Percentiles rank a stretch among this genome's conserved stretches.
Conservation (phyloP, 1,140 invertebrate species). For the Drosophila nasuta region DNA sequence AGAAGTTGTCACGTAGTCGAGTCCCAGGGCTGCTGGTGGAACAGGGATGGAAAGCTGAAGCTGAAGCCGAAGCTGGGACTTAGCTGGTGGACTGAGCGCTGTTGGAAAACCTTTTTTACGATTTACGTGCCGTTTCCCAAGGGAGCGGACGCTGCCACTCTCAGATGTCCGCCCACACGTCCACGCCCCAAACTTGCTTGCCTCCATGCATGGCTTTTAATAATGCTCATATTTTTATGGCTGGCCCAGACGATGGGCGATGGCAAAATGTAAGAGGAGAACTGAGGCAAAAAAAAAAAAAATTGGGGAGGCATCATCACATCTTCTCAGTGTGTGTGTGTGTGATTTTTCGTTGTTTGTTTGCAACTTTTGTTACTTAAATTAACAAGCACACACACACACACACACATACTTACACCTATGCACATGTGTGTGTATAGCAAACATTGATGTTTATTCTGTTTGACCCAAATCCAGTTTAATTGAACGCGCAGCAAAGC, state of each 20-base stretch:
- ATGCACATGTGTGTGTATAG: neutral
- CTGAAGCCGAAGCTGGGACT: neutral
- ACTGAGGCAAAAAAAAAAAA: too few relatives aligned
- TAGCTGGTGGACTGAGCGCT: constrained; percentile 23
- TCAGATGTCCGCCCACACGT: constrained; percentile 34
- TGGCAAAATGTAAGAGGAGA: constrained; percentile 10
- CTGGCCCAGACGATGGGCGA: constrained; percentile 46
- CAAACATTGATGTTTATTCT: constrained; percentile 74
- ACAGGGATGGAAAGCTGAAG: constrained; percentile 4
- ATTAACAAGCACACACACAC: constrained; percentile 71
- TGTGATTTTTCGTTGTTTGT: constrained; percentile 58
- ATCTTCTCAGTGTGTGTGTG: constrained; percentile 46
- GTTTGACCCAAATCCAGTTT: constrained; percentile 69
- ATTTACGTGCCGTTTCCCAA: constrained; percentile 77
- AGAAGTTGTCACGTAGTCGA: constrained; percentile 31
- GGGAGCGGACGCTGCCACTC: constrained; percentile 49
- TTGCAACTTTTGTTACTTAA: constrained; percentile 74
- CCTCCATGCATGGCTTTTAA: constrained; percentile 69
- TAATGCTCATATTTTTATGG: constrained; percentile 82
- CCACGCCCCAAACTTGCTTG: neutral
- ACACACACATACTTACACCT: constrained; percentile 4
- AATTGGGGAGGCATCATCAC: constrained; percentile 60
- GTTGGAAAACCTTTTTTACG: constrained; percentile 76
- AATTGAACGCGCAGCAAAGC: constrained; percentile 42
- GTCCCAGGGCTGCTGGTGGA: neutral